Evolutionary conservation across 2,797 vertebrate genomes (phyloP).

Genomic region (Notolabrus celidotus): DNA sequence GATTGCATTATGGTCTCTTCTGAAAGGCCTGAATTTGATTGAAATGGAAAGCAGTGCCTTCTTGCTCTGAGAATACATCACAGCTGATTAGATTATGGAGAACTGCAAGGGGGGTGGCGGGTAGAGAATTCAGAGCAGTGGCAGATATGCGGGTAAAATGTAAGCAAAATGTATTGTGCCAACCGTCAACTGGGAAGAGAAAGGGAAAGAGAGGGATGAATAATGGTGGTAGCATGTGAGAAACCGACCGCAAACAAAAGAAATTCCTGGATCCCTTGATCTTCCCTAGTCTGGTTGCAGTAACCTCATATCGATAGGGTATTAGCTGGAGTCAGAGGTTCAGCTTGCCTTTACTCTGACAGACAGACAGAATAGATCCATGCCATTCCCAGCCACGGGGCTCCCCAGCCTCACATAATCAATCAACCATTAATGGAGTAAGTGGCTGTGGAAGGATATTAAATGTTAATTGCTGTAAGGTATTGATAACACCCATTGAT

Average conservation of each 20-base stretch:
- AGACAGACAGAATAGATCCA: conserved; percentile 80
- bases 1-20: conserved; percentile 81
- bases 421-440: conserved; percentile 88
- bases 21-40: conserved; percentile 81
- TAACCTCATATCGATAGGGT: conserved; percentile 64
- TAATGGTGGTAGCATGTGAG: conserved; percentile 18
- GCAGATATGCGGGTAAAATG: conserved; percentile 59
- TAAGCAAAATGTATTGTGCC: conserved; percentile 48
- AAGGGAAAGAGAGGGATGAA: conserved; percentile 13
- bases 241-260: conserved; percentile 22
- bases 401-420: conserved; percentile 83
- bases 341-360: conserved; percentile 67
- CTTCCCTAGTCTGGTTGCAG: conserved; percentile 37
- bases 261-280: conserved; percentile 55
- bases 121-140: conserved; percentile 40
- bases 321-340: conserved; percentile 67
- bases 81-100: conserved; percentile 78
- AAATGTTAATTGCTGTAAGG: conserved; percentile 90
- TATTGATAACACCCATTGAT: conserved; percentile 86
- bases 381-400: conserved; percentile 72
- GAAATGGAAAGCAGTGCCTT: conserved; percentile 82
- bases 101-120: conserved; percentile 52
- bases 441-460: conserved; percentile 89
- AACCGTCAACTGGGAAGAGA: conserved; percentile 37
- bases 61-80: conserved; percentile 79